A percentile compares a stretch with the other conserved stretches of the same genome.
phyloP scores from a whole-genome alignment of 2,113 vertebrate genomes.

The Bothrops jararaca region DNA sequence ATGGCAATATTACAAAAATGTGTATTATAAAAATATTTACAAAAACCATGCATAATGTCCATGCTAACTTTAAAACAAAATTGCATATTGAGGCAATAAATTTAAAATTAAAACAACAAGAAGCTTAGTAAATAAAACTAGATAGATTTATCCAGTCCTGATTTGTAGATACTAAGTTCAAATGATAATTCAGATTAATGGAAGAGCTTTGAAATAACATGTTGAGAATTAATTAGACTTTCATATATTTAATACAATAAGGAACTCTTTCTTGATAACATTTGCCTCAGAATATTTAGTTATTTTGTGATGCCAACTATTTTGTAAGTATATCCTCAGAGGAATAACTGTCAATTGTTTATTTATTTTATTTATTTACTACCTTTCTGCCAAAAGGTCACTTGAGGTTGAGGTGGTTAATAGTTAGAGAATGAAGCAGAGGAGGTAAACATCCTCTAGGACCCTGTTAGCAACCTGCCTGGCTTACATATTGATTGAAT shows the following conservation, averaged over 20 bases:
- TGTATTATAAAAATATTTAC: neutral
- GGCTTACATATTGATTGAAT: neutral
- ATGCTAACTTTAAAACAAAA: neutral
- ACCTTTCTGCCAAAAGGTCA: neutral
- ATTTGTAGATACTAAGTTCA: neutral
- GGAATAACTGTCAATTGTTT: constrained; percentile 41
- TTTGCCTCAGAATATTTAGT: constrained; percentile 57
- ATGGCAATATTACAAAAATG: neutral
- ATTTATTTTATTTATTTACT: neutral
- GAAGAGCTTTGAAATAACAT: neutral
- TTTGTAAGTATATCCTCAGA: constrained; percentile 36
- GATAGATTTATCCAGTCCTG: neutral
- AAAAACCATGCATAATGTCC: neutral
- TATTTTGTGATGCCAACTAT: constrained; percentile 57
- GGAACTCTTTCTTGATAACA: neutral
- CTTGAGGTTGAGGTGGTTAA: neutral
- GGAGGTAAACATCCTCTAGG: neutral
- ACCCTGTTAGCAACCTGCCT: neutral
- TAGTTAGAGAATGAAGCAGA: neutral
- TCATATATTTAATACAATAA: neutral
- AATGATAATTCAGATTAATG: neutral
- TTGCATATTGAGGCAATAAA: neutral
- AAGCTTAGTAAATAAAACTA: neutral
- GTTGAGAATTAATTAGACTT: neutral
- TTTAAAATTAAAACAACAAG: neutral